phyloP scores from a whole-genome alignment of 2,888 invertebrate species.

The Galerucella nymphaeae region DNA sequence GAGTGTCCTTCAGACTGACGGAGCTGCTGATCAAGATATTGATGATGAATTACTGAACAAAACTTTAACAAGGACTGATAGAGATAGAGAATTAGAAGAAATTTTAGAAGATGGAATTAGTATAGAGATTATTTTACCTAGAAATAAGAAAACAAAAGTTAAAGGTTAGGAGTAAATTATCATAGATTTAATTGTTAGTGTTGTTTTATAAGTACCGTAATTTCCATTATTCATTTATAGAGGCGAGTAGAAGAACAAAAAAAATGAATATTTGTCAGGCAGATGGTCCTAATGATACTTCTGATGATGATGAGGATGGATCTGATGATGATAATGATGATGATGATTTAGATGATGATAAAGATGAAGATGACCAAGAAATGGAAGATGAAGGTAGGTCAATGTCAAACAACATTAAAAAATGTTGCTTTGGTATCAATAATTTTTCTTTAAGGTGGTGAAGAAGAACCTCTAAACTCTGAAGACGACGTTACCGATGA shows the following conservation, averaged over 20 bases:
- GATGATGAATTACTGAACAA: constrained; percentile 6
- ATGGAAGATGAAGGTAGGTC: constrained; percentile 59
- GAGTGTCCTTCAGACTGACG: constrained; percentile 54
- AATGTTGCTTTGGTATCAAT: neutral
- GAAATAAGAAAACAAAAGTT: constrained; percentile 45
- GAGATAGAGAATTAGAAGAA: constrained; percentile 66
- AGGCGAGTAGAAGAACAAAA: neutral
- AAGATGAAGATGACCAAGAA: constrained; percentile 70
- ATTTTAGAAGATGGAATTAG: constrained; percentile 40
- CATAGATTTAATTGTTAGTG: neutral
- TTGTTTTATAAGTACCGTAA: neutral
- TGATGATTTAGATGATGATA: constrained; percentile 75
- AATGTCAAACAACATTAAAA: constrained; percentile 26
- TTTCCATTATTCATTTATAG: neutral
- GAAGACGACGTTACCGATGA: constrained; percentile 98
- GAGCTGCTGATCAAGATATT: constrained; percentile 41
- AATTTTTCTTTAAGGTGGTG: constrained; percentile 47
- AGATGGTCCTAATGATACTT: constrained; percentile 72
- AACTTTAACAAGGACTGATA: constrained; percentile 36
- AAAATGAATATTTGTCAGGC: constrained; percentile 47
- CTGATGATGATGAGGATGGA: constrained; percentile 83
- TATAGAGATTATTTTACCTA: constrained; percentile 55
- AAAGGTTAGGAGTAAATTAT: constrained; percentile 25
- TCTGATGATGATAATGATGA: constrained; percentile 73
- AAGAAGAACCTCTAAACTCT: constrained; percentile 92